Evolutionary conservation across 2,113 vertebrate species (phyloP), one percentile per base, ranked within the genome.

Genomic region (Ceyx melanurus): DNA sequence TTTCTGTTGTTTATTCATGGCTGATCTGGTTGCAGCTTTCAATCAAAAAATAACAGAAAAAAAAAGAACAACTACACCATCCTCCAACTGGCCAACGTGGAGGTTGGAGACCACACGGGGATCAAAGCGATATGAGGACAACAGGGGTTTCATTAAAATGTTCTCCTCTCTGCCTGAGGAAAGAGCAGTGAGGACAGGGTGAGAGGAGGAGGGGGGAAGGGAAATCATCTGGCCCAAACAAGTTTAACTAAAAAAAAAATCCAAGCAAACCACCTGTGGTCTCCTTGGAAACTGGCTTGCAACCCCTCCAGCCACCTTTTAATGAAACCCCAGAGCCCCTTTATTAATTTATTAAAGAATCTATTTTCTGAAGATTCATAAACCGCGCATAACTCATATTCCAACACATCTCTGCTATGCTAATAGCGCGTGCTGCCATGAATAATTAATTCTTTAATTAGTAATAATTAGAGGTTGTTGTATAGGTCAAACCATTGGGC

Each of bases 221-320:
- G 97, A 98, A 98, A 98, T 98, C 98, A 98, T 98, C 98, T 98
- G 98, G 98, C 97, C 98, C 97, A 98, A 98, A 98, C 98, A 98
- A 98, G 97, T 98, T 98, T 98, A 98, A 98, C 97, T 97, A 97
- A 94, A 97, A 97, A 97, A 97, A 96, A 97, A 97, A 97, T 97
- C 96, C 94, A 95, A 97, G 96, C 81, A 97, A 98, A 98, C 98
- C 98, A 99, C 98, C 98, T 98, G 98, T 98, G 98, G 98, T 98
- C 98, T 98, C 98, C 98, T 97, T 98, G 98, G 98, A 98, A 98
- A 98, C 98, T 98, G 98, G 97, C 98, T 98, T 97, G 97, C 97
- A 97, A 98, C 97, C 98, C 98, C 98, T 98, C 98, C 98, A 99
- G 98, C 98, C 98, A 98, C 98, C 98, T 99, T 99, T 99, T 99